Evolutionary conservation across 2,113 vertebrate species (phyloP).

Genomic region (Pluvianellus socialis): DNA sequence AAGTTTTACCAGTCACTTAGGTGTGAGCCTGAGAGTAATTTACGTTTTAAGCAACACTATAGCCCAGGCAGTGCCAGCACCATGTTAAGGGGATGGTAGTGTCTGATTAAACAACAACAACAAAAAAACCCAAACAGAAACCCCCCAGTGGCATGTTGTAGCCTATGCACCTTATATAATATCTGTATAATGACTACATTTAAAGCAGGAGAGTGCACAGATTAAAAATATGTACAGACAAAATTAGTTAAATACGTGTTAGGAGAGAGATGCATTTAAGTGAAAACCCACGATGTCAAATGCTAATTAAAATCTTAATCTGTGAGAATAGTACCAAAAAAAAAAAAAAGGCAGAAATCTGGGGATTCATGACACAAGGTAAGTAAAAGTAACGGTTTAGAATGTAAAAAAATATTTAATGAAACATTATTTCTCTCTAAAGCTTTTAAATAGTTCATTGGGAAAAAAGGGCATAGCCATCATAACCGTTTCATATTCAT

Average conservation of each 20-base stretch:
- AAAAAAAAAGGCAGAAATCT: not conserved
- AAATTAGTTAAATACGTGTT: not conserved
- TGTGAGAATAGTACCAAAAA: not conserved
- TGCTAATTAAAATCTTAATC: not conserved
- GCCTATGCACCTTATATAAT: not conserved
- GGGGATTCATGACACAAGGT: not conserved
- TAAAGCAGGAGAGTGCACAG: not conserved
- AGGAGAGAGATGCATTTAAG: not conserved
- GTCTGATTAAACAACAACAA: too few relatives aligned
- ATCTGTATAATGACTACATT: not conserved
- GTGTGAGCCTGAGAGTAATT: not conserved
- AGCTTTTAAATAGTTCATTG: not conserved
- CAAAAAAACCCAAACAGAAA: not conserved
- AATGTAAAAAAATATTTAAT: not conserved
- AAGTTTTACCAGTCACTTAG: not conserved
- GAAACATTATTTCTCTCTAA: not conserved
- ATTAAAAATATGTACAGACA: not conserved
- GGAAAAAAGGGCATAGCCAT: not conserved
- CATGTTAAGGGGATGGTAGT: not conserved
- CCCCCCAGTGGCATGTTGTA: not conserved
- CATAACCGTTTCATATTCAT: not conserved
- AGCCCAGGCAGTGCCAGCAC: not conserved
- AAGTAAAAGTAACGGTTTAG: not conserved
- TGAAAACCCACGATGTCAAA: not conserved
- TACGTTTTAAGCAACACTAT: not conserved